Conservation (phyloP, 2,113 vertebrate genomes). For the Columba livia region DNA sequence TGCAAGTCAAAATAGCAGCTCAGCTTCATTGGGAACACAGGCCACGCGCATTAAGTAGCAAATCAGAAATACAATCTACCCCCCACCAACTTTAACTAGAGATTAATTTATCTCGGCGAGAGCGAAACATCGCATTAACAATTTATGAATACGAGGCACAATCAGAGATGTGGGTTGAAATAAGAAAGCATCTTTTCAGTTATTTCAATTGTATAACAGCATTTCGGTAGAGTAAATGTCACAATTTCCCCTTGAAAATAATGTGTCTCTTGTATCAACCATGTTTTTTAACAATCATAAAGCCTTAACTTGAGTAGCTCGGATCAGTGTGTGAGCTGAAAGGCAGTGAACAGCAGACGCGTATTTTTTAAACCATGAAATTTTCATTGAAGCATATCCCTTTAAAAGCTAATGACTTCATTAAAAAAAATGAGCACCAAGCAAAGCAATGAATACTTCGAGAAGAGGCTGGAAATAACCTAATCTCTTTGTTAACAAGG, state of each 20-base stretch:
- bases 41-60: accelerated
- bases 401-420: conserved; percentile 22
- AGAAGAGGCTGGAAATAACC: background rate
- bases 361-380: background rate
- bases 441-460: background rate
- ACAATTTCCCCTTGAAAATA: background rate
- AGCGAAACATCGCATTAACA: accelerated
- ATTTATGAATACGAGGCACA: background rate
- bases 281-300: background rate
- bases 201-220: background rate
- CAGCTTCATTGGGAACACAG: accelerated
- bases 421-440: background rate
- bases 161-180: background rate
- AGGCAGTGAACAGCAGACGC: background rate
- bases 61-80: background rate
- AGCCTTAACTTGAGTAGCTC: background rate
- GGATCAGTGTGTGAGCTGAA: background rate
- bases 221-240: background rate
- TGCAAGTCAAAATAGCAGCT: conserved; percentile 25
- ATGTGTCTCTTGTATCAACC: accelerated
- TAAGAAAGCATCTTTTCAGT: background rate
- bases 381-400: background rate
- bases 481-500: conserved; percentile 42
- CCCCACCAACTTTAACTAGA: background rate
- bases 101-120: background rate